Conservation (phyloP, 2,113 vertebrate species). For the Pipra filicauda region DNA sequence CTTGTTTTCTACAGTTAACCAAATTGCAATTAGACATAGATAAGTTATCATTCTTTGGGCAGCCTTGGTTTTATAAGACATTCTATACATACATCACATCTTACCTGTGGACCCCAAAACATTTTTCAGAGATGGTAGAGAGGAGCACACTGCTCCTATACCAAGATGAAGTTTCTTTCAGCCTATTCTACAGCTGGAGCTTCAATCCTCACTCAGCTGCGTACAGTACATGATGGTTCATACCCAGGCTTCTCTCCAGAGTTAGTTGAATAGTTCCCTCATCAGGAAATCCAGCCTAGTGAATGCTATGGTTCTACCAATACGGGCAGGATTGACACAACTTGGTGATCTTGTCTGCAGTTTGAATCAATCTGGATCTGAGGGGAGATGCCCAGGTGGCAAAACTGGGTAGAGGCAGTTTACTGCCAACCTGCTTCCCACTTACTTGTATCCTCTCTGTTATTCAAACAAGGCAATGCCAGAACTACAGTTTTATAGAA, state of each 20-base stretch:
- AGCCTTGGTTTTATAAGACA: background rate
- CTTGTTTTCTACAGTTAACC: background rate
- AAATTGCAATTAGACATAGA: background rate
- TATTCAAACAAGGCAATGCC: background rate
- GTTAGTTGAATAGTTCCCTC: background rate
- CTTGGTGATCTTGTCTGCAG: background rate
- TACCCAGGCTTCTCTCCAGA: background rate
- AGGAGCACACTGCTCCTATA: background rate
- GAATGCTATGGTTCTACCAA: background rate
- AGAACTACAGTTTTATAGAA: background rate
- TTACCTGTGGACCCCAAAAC: background rate
- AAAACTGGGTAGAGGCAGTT: background rate
- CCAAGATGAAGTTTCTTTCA: background rate
- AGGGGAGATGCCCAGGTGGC: background rate
- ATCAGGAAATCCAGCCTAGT: background rate
- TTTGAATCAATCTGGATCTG: background rate
- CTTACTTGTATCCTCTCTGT: background rate
- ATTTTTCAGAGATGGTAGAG: background rate
- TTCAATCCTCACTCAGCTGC: background rate
- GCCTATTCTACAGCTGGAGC: background rate
- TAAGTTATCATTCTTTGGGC: background rate
- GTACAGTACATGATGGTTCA: rapidly evolving
- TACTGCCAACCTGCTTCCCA: background rate
- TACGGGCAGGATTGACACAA: no score
- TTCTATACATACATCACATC: rapidly evolving